Conservation (phyloP, 1,140 invertebrate genomes). For the Drosophila punjabiensis region DNA sequence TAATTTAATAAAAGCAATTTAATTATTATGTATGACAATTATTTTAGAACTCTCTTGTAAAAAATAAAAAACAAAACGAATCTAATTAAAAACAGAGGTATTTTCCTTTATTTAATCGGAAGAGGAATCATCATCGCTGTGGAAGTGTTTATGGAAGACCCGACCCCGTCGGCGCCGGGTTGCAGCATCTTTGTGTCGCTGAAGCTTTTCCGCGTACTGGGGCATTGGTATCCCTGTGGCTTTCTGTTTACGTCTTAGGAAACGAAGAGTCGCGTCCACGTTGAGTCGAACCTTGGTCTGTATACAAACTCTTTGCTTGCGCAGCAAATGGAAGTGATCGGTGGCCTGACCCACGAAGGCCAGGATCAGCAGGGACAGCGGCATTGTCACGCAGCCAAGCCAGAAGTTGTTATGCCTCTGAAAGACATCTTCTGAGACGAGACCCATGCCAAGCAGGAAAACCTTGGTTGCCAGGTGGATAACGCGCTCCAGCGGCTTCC, state of each 20-base stretch:
- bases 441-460: slow-evolving; percentile 1
- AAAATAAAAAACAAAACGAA: slow-evolving; percentile 60
- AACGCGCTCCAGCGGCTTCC: slow-evolving; percentile 18
- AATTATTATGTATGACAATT: slow-evolving; percentile 64
- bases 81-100: slow-evolving; percentile 38
- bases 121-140: background rate
- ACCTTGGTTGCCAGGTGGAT: background rate
- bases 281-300: background rate
- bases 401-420: background rate
- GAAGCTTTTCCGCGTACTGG: background rate
- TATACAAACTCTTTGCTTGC: background rate
- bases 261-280: background rate
- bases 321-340: slow-evolving; percentile 27
- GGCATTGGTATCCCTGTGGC: background rate
- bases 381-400: slow-evolving; percentile 34
- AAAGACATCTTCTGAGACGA: background rate
- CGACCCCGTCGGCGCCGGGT: background rate
- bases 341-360: slow-evolving; percentile 24
- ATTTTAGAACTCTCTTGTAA: slow-evolving; percentile 74
- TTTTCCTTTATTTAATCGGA: slow-evolving; percentile 10
- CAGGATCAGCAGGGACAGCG: slow-evolving; percentile 37
- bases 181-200: background rate
- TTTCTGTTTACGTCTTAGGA: background rate
- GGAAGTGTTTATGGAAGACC: background rate
- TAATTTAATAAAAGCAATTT: slow-evolving; percentile 74